Base-by-base conservation (phyloP, 2,797 vertebrate genomes). In the Cyprinodon diabolis region DNA sequence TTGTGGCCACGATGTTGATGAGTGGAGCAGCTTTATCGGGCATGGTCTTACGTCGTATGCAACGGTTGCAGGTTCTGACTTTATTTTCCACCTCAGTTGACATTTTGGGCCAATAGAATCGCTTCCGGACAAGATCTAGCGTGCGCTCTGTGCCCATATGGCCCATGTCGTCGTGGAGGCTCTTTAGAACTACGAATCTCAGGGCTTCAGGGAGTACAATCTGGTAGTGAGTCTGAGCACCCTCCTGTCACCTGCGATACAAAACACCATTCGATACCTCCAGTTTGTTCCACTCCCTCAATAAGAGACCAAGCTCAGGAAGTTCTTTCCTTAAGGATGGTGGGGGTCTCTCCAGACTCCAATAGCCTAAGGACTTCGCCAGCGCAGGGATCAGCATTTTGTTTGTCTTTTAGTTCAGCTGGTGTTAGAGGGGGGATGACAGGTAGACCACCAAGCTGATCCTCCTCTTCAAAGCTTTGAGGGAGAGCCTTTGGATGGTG, bases 401-500 rank as follows among this genome's bases (percentile, higher is more conserved):
- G 65, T 23, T 69, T 69, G 10, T 56, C 52, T 43, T 12, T 56
- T 7, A 56, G 35, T 13, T 69, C 68, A 43, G 51, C 21, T 56
- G 68, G 7, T 43, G 68, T 12, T 8, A 69, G 15, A 1, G 3
- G 37, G 19, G 37, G 68, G 1, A 69, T 69, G 68, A 69, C 52
- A 45, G 68, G 35, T 56, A 56, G 45, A 7, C 68, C 66, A 56
- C 68, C 66, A 68, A 66, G 48, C 48, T 49, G n/a, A 6, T 66
- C 65, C n/a, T 66, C 65, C 3, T 68, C 25, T 52, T 68, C 48
- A 52, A 19, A 68, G 66, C 66, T 68, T 52, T 52, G 23, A 1
- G 66, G 66, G 6, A 68, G 6, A 37, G 66, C 66, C 25, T 52
- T 21, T n/a, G n/a, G n/a, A n/a, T n/a, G n/a, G n/a, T n/a, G n/a